phyloP scores from a whole-genome alignment of 2,113 vertebrate species.

The Brachirus orientalis region DNA sequence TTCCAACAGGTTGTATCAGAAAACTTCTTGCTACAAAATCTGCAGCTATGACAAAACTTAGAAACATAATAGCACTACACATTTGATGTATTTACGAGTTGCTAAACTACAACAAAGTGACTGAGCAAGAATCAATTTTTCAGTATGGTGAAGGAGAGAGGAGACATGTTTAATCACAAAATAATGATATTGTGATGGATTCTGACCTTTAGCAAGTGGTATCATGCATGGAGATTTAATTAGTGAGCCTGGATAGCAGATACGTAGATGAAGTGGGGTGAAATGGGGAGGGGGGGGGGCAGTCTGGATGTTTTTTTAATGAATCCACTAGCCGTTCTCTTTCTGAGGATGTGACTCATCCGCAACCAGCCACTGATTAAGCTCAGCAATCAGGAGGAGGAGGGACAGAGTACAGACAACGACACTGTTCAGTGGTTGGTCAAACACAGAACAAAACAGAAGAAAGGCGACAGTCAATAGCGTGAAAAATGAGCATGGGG shows the following conservation, averaged over 20 bases:
- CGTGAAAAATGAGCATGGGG: constrained; percentile 19
- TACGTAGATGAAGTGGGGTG: constrained; percentile 70
- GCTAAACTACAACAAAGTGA: not conserved
- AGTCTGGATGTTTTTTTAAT: constrained; percentile 66
- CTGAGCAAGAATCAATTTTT: constrained; percentile 1
- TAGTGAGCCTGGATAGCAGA: constrained; percentile 70
- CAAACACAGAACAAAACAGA: constrained; percentile 26
- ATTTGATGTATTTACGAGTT: too few relatives aligned
- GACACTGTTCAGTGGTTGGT: constrained; percentile 40
- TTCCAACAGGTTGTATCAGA: not conserved
- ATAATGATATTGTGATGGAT: constrained; percentile 82
- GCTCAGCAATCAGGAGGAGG: constrained; percentile 51
- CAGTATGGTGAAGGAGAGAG: constrained; percentile 36
- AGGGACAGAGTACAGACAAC: constrained; percentile 34
- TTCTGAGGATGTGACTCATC: constrained; percentile 76
- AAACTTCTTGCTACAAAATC: not conserved
- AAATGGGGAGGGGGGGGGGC: constrained; percentile 21
- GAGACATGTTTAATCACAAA: constrained; percentile 77
- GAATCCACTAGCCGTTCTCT: constrained; percentile 69
- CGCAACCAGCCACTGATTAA: constrained; percentile 62
- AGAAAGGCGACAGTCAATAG: constrained; percentile 14
- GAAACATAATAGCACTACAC: not conserved
- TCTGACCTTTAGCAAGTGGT: constrained; percentile 81
- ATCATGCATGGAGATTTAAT: constrained; percentile 82
- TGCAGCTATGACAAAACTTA: not conserved